A percentile compares a stretch with the other conserved stretches of the same genome.
These are phyloP conservation scores for Yponomeuta sedellus DNA, from an alignment of 2,888 invertebrate species.

Conservation along the genomic window DNA sequence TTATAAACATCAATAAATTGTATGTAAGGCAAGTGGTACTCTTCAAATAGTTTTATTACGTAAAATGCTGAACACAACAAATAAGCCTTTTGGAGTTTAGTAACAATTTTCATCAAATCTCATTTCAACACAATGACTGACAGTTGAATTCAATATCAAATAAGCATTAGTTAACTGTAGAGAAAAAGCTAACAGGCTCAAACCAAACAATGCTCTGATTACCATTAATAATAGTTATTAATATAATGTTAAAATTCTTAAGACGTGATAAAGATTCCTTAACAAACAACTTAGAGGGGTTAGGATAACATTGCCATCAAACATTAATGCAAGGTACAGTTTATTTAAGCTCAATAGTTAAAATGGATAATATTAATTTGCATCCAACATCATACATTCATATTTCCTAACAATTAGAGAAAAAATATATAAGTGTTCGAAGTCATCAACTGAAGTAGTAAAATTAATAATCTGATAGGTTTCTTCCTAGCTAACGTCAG, in stretches of 20 bases:
- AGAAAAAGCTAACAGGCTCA: constrained; percentile 64
- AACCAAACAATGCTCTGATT: constrained; percentile 64
- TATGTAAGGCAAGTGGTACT: constrained; percentile 50
- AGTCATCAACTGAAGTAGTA: constrained; percentile 21
- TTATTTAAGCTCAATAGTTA: constrained; percentile 51
- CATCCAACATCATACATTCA: constrained; percentile 27
- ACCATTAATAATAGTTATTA: constrained; percentile 51
- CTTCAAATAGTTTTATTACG: constrained; percentile 21
- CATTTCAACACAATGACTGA: constrained; percentile 43
- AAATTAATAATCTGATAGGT: constrained; percentile 19
- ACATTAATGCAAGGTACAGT: constrained; percentile 64
- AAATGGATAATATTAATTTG: constrained; percentile 49
- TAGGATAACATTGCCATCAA: constrained; percentile 70
- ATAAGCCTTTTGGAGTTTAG: constrained; percentile 34
- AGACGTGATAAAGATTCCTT: constrained; percentile 66
- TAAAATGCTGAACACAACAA: constrained; percentile 36
- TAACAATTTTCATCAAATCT: constrained; percentile 42
- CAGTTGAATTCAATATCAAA: constrained; percentile 36
- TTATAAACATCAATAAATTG: constrained; percentile 17
- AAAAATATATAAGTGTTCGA: constrained; percentile 16
- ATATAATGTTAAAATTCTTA: constrained; percentile 70
- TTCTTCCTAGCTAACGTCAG: constrained; percentile 26
- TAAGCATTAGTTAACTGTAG: constrained; percentile 45
- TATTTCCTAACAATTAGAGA: constrained; percentile 19
- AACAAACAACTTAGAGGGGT: constrained; percentile 72